These are phyloP conservation scores for Marmota flaviventris DNA, from an alignment of 2,113 vertebrate genomes.

Conservation along the genomic window DNA sequence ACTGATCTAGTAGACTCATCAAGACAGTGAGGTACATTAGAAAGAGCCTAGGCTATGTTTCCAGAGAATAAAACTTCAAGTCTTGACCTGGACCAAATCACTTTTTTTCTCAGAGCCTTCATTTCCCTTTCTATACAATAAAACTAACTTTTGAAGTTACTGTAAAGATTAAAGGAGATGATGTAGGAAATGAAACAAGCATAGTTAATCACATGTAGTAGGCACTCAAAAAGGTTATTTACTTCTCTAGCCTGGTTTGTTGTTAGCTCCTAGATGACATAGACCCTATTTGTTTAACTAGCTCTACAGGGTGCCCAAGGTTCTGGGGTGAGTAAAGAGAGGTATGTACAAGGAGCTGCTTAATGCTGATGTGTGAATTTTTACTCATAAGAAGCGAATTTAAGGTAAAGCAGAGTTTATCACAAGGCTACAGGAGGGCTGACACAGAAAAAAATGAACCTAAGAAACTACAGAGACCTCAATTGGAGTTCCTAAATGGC, in stretches of 20 bases:
- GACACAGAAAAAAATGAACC: not conserved
- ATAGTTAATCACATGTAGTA: not conserved
- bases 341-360: not conserved
- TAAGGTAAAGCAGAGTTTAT: conserved; percentile 21
- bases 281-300: not conserved
- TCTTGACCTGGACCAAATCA: not conserved
- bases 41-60: not conserved
- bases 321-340: not conserved
- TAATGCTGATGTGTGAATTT: not conserved
- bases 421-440: not conserved
- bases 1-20: not conserved
- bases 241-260: not conserved
- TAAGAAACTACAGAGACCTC: not conserved
- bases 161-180: not conserved
- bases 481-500: not conserved
- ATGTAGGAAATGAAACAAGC: not conserved
- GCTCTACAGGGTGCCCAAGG: not conserved
- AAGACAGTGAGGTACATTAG: not conserved
- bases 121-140: not conserved
- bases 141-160: not conserved
- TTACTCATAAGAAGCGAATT: not conserved
- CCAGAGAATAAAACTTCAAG: not conserved
- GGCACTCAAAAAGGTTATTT: not conserved
- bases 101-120: not conserved
- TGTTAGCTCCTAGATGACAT: not conserved